These are phyloP conservation scores for Leptinotarsa undecemlineata DNA, from an alignment of 1,140 invertebrate genomes.

Conservation along the genomic window DNA sequence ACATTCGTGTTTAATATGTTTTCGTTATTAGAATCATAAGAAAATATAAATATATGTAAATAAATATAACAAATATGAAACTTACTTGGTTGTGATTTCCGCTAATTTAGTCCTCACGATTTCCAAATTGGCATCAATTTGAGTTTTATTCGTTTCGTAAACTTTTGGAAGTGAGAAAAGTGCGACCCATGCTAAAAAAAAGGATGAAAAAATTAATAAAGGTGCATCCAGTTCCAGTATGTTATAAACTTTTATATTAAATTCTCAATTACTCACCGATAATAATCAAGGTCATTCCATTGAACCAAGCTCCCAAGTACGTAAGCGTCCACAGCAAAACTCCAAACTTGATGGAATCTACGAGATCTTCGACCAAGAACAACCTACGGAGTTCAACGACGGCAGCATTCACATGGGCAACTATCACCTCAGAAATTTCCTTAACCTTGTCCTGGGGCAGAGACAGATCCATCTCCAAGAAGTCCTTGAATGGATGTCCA, in stretches of 20 bases:
- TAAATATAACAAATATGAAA: not conserved
- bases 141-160: slow-evolving; percentile 96
- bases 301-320: slow-evolving; percentile 96
- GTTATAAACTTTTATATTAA: not conserved
- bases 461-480: slow-evolving; percentile 83
- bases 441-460: slow-evolving; percentile 87
- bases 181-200: slow-evolving; percentile 80
- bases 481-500: slow-evolving; percentile 95
- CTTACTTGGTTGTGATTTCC: slow-evolving; percentile 83
- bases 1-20: too few relatives aligned
- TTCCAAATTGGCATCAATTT: slow-evolving; percentile 92
- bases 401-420: slow-evolving; percentile 82
- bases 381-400: slow-evolving; percentile 83
- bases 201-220: not conserved
- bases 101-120: slow-evolving; percentile 85
- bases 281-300: slow-evolving; percentile 95
- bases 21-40: too few relatives aligned
- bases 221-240: not conserved
- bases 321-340: slow-evolving; percentile 92
- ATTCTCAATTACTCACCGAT: slow-evolving; percentile 65
- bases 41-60: too few relatives aligned
- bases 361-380: slow-evolving; percentile 93
- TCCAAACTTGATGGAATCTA: slow-evolving; percentile 94
- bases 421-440: slow-evolving; percentile 77
- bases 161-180: slow-evolving; percentile 96